Conservation (phyloP, 2,888 invertebrate species). For the Drosophila koepferae region DNA sequence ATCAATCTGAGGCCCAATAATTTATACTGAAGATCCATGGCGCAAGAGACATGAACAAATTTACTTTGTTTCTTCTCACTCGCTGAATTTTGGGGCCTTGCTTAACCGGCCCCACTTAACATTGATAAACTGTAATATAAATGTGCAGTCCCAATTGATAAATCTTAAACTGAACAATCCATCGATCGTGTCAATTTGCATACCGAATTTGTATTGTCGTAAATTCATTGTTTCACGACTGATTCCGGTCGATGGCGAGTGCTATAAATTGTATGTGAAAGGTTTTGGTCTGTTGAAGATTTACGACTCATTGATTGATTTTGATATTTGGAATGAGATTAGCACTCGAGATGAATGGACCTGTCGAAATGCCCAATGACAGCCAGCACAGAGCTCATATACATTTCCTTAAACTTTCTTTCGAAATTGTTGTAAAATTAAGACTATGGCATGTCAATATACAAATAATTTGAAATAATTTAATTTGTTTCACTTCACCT, state of each 20-base stretch:
- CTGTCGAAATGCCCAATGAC: conserved; percentile 7
- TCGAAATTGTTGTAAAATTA: not conserved
- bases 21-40: conserved; percentile 29
- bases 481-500: not conserved
- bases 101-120: conserved; percentile 6
- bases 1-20: conserved; percentile 21
- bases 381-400: not conserved
- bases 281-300: conserved; percentile 14
- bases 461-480: not conserved
- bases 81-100: conserved; percentile 9
- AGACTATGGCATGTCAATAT: not conserved
- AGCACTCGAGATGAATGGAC: conserved; percentile 8
- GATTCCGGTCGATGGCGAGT: conserved; percentile 25
- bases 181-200: conserved; percentile 40
- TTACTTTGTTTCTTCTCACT: not conserved
- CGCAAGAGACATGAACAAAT: not conserved
- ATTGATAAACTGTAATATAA: conserved; percentile 19
- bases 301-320: conserved; percentile 30
- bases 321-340: conserved; percentile 13
- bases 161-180: conserved; percentile 20
- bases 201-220: conserved; percentile 22
- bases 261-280: conserved; percentile 40
- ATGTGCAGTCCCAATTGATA: conserved; percentile 32
- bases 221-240: conserved; percentile 33
- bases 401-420: not conserved